Conservation (phyloP, 2,113 vertebrate species). For the Tautogolabrus adspersus region DNA sequence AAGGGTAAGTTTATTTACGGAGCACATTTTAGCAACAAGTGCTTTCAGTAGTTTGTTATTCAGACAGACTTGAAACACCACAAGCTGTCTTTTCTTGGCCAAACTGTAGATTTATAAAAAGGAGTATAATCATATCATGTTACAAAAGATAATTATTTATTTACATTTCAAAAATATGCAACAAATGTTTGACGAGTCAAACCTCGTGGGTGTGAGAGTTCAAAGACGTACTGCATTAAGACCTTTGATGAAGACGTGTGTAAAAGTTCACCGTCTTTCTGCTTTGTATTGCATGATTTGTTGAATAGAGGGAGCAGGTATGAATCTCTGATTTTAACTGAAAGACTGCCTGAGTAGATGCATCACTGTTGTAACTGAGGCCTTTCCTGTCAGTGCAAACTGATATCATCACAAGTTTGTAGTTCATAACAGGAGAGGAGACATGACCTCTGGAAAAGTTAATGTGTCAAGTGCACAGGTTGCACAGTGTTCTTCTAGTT, state of each 20-base stretch:
- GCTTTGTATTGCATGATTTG: conserved; percentile 6
- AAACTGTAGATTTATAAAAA: background rate
- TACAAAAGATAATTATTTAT: too few relatives aligned
- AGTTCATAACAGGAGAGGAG: conserved; percentile 16
- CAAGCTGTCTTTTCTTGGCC: background rate
- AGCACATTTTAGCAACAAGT: too few relatives aligned
- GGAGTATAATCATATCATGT: background rate
- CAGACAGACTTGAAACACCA: background rate
- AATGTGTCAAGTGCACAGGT: conserved; percentile 39
- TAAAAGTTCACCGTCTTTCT: background rate
- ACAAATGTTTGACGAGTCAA: too few relatives aligned
- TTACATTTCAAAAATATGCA: too few relatives aligned
- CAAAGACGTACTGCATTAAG: too few relatives aligned
- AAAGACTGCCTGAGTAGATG: conserved; percentile 9
- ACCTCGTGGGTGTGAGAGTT: too few relatives aligned
- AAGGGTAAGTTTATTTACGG: too few relatives aligned
- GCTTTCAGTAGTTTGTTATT: background rate
- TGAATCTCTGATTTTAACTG: conserved; percentile 21
- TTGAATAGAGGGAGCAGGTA: conserved; percentile 1
- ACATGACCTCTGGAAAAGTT: conserved; percentile 14
- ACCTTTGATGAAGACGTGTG: too few relatives aligned
- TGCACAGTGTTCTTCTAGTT: conserved; percentile 35
- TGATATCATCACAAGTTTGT: conserved; percentile 1
- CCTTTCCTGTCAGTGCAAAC: conserved; percentile 2
- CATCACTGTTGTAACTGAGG: conserved; percentile 1